Evolutionary conservation across 2,113 vertebrate species (phyloP).

Genomic region (Odontophorus gujanensis): DNA sequence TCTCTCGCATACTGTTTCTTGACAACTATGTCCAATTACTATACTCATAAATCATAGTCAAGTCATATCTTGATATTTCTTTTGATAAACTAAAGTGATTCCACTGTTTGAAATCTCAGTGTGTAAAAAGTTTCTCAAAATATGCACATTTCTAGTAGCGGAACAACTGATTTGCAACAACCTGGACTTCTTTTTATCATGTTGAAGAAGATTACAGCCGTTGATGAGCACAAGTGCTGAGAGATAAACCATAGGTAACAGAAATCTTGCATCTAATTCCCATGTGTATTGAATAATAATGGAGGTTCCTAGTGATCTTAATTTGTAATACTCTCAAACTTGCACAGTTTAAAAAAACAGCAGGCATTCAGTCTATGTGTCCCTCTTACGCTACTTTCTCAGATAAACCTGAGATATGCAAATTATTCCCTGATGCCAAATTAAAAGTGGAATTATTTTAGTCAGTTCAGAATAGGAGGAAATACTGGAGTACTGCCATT

Average conservation of each 20-base stretch:
- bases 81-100: background rate
- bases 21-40: background rate
- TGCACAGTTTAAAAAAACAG: background rate
- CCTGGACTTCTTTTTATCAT: background rate
- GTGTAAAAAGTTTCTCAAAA: background rate
- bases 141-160: background rate
- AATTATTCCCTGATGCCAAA: background rate
- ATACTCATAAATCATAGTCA: background rate
- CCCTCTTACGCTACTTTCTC: background rate
- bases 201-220: background rate
- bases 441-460: fast-evolving
- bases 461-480: background rate
- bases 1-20: background rate
- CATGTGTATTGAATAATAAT: background rate
- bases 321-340: too few species aligned
- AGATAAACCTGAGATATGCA: background rate
- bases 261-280: background rate
- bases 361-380: background rate
- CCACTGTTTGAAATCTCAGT: background rate
- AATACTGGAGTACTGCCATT: background rate
- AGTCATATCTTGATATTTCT: background rate
- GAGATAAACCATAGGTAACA: background rate
- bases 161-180: background rate
- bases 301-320: background rate
- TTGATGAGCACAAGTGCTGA: background rate